Evolutionary conservation across 2,113 vertebrate genomes (phyloP), one percentile per base, ranked within the genome.

Genomic region (Phalacrocorax brasilianus): DNA sequence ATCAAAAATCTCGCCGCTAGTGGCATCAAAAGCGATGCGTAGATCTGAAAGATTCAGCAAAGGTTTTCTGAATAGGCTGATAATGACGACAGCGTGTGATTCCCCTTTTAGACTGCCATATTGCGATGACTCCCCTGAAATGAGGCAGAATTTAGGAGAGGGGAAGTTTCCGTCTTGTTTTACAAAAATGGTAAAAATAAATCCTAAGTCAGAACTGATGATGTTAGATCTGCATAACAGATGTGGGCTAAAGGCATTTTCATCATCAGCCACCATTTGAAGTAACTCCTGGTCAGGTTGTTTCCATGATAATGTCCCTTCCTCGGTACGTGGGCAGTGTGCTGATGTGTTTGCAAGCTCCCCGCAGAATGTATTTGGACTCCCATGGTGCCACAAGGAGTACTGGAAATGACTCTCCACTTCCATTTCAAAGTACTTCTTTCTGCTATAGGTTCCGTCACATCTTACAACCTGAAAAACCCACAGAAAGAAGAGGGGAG

Each of bases 1-100:
- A 86, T 93, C 90, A 77, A 44, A 94, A 89, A 76, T 49, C 92
- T 92, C 47, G 4, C 86, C 1, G 3, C 91, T 83, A 27, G 85
- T 67, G 91, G 70, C 90, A 95, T 97, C 96, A 97, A 96, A 95
- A 94, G 91, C 27, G 1, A 17, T 1, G 27, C 5, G 9, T 88
- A 32, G 77, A 95, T 94, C 91, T 93, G 91, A 97, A 61, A 19
- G 63, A 45, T 38, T 85, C 91, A 82, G 76, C 83, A 40, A 27
- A 90, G 77, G 27, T 42, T 80, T 50, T 87, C 75, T 95, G 95
- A 97, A 85, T 78, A 88, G 88, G 81, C 89, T 65, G 93, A n/a
- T 95, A 96, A 96, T 91, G 92, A 92, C 3, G 23, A 27, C 2
- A 12, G 82, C 3, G 11, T 89, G 91, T 38, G 89, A 85, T 83